These are phyloP conservation scores for Perognathus longimembris DNA, from an alignment of 2,113 vertebrate species.

Conservation along the genomic window DNA sequence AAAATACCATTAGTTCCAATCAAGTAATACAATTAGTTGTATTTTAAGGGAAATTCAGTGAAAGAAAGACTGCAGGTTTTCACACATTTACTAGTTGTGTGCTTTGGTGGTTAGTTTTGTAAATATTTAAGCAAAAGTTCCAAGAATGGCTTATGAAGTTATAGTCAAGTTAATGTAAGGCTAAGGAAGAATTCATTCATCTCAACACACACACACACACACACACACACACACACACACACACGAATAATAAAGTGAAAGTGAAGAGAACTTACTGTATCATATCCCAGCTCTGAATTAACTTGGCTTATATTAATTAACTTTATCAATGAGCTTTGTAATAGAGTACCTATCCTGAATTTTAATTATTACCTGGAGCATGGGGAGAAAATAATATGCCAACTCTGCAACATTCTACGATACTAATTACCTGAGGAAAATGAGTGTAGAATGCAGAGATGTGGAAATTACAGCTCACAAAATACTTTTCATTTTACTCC, in stretches of 20 bases:
- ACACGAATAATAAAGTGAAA: neutral
- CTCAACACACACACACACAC: neutral
- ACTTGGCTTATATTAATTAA: conserved; percentile 45
- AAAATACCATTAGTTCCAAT: neutral
- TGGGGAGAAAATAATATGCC: neutral
- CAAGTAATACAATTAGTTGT: neutral
- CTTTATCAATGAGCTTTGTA: conserved; percentile 51
- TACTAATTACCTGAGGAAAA: neutral
- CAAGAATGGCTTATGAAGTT: neutral
- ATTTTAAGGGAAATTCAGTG: neutral
- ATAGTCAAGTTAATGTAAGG: neutral
- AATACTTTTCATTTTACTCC: neutral
- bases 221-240: neutral
- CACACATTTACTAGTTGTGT: neutral
- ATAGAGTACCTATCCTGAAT: conserved; percentile 4
- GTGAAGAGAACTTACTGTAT: neutral
- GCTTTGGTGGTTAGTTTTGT: neutral
- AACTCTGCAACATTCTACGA: neutral
- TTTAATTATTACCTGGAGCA: conserved; percentile 16
- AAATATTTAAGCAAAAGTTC: neutral
- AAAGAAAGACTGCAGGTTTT: neutral
- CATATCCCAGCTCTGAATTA: neutral
- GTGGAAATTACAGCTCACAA: neutral
- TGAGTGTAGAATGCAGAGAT: neutral
- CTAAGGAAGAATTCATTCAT: neutral